Conservation (phyloP, 1,140 invertebrate genomes). For the Atta colombica region DNA sequence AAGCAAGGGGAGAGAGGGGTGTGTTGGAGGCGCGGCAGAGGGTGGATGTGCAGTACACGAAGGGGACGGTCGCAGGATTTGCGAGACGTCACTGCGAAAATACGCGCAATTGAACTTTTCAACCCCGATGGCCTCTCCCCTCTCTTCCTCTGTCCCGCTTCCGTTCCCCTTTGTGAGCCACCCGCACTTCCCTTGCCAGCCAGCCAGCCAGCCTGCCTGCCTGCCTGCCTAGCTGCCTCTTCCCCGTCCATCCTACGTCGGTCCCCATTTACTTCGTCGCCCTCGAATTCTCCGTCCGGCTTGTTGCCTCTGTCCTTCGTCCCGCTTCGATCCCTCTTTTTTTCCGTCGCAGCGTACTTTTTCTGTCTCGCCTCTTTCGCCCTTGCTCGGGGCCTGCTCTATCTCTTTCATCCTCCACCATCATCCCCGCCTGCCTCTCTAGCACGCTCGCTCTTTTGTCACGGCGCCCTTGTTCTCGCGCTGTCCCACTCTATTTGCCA, state of each 20-base stretch:
- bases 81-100: constrained; percentile 85
- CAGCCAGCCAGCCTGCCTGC: constrained; percentile 12
- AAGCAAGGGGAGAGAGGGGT: neutral
- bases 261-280: constrained; percentile 72
- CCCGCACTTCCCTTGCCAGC: constrained; percentile 60
- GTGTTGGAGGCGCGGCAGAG: constrained; percentile 45
- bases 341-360: constrained; percentile 50
- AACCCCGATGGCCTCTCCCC: constrained; percentile 79
- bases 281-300: constrained; percentile 72
- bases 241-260: constrained; percentile 59
- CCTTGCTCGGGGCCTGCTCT: constrained; percentile 50
- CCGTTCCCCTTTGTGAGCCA: constrained; percentile 60
- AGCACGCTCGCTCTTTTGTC: constrained; percentile 85
- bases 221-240: constrained; percentile 26
- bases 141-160: constrained; percentile 55
- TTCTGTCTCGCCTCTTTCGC: constrained; percentile 44
- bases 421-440: constrained; percentile 47
- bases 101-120: constrained; percentile 87
- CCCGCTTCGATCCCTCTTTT: constrained; percentile 59
- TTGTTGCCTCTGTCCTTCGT: constrained; percentile 61
- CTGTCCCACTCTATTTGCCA: constrained; percentile 84
- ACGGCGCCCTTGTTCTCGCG: constrained; percentile 84
- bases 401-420: constrained; percentile 52
- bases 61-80: constrained; percentile 81
- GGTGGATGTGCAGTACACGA: constrained; percentile 68